Conservation (phyloP, 2,113 vertebrate species). For the Ovis canadensis region DNA sequence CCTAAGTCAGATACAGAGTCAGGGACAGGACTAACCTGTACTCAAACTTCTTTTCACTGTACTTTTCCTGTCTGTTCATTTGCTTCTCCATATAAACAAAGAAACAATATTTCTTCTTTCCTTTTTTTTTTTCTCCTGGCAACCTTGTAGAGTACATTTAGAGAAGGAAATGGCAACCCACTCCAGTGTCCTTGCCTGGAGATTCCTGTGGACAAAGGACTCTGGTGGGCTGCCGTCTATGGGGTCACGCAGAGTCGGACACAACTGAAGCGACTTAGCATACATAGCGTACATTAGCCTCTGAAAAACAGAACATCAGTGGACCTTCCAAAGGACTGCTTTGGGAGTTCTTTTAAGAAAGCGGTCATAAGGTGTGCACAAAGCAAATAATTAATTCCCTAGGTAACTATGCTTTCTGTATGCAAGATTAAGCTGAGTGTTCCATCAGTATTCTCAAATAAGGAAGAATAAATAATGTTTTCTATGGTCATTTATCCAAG, state of each 20-base stretch:
- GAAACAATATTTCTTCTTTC: not conserved
- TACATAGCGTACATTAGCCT: not conserved
- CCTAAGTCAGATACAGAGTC: not conserved
- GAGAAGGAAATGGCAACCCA: too few species aligned
- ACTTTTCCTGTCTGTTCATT: not conserved
- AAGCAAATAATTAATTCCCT: slow-evolving; percentile 70
- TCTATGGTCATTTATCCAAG: not conserved
- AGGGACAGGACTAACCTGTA: not conserved
- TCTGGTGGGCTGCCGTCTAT: too few species aligned
- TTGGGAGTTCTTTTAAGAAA: slow-evolving; percentile 55
- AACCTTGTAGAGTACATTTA: not conserved
- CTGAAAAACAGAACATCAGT: slow-evolving; percentile 31
- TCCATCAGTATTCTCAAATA: slow-evolving; percentile 2
- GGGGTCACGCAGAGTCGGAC: too few species aligned
- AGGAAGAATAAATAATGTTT: slow-evolving; percentile 7
- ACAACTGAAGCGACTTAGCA: too few species aligned
- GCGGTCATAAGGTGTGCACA: slow-evolving; percentile 53
- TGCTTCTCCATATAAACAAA: slow-evolving; percentile 15
- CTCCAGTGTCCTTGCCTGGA: too few species aligned
- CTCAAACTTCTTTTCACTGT: not conserved
- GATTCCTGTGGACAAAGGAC: too few species aligned
- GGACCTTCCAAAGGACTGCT: slow-evolving; percentile 22
- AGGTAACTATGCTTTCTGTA: slow-evolving; percentile 34
- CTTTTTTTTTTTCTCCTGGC: not conserved
- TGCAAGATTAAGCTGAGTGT: slow-evolving; percentile 2